Conservation (phyloP, 2,113 vertebrate genomes). For the Cynoglossus semilaevis region DNA sequence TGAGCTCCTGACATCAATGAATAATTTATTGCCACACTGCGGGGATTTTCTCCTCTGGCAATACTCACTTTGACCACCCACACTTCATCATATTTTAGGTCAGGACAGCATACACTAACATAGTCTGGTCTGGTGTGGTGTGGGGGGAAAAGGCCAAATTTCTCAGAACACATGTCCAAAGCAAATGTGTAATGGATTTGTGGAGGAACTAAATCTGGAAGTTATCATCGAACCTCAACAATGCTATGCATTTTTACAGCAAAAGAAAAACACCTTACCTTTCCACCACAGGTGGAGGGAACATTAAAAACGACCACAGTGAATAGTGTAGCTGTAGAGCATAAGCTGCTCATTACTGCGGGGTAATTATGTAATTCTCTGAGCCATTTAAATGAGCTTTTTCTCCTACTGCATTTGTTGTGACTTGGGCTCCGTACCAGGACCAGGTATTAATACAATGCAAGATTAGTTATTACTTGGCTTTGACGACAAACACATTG, state of each 20-base stretch:
- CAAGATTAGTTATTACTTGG: conserved; percentile 62
- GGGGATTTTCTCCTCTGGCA: conserved; percentile 32
- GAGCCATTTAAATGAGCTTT: conserved; percentile 49
- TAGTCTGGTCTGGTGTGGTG: conserved; percentile 1
- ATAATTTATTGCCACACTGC: conserved; percentile 25
- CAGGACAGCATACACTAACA: conserved; percentile 2
- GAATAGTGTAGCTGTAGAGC: conserved; percentile 38
- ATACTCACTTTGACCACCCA: conserved; percentile 22
- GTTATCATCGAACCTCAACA: conserved; percentile 11
- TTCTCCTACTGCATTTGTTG: conserved; percentile 41
- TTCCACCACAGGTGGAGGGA: conserved; percentile 16
- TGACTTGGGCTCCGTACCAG: conserved; percentile 29
- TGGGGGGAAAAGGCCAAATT: conserved; percentile 10
- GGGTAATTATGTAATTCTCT: conserved; percentile 53
- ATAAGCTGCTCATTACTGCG: conserved; percentile 49
- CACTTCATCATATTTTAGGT: conserved; percentile 17
- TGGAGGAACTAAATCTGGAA: conserved; percentile 33
- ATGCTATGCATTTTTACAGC: conserved; percentile 35
- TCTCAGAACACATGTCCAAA: conserved; percentile 26
- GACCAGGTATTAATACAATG: conserved; percentile 41
- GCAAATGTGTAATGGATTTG: conserved; percentile 25
- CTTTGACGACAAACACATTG: conserved; percentile 68
- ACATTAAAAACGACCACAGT: conserved; percentile 16
- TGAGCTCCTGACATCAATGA: conserved; percentile 13
- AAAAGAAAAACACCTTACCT: conserved; percentile 6